Percentiles rank a stretch among this genome's conserved stretches.
phyloP scores from a whole-genome alignment of 2,888 invertebrate genomes.

The Brenthis ino region DNA sequence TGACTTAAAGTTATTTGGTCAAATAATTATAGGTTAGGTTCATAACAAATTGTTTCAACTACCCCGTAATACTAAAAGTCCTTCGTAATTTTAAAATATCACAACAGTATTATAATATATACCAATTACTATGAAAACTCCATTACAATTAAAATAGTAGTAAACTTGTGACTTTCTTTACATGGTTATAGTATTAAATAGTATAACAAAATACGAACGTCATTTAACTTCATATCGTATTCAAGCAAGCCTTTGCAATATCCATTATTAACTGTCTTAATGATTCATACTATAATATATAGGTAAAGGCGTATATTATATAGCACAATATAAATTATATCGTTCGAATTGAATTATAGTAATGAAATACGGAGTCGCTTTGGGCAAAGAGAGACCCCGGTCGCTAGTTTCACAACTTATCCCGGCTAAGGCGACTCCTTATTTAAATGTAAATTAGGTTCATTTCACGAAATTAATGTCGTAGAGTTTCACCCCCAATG shows the following conservation, averaged over 20 bases:
- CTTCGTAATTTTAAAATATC: too few relatives aligned
- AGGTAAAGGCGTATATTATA: constrained; percentile 40
- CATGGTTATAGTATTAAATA: neutral
- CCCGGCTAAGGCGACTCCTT: constrained; percentile 85
- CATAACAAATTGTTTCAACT: too few relatives aligned
- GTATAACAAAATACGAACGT: neutral
- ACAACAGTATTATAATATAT: too few relatives aligned
- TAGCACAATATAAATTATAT: constrained; percentile 52
- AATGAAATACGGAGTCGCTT: constrained; percentile 78
- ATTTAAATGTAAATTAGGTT: constrained; percentile 96
- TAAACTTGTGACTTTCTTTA: too few relatives aligned
- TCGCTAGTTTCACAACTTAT: constrained; percentile 82
- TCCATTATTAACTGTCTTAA: constrained; percentile 35
- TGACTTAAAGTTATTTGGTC: neutral
- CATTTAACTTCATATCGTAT: constrained; percentile 17
- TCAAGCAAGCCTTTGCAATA: constrained; percentile 28
- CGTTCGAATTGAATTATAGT: constrained; percentile 79
- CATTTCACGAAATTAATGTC: constrained; percentile 94
- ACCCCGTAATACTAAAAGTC: too few relatives aligned
- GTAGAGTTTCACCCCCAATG: constrained; percentile 81
- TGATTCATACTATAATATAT: constrained; percentile 37
- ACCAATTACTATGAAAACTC: too few relatives aligned
- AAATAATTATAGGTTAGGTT: too few relatives aligned
- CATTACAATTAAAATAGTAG: too few relatives aligned
- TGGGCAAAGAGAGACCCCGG: constrained; percentile 75